Evolutionary conservation across 37 sponge, comb jelly and placozoan species (phyloP).

Genomic region (Agelas oroides): DNA sequence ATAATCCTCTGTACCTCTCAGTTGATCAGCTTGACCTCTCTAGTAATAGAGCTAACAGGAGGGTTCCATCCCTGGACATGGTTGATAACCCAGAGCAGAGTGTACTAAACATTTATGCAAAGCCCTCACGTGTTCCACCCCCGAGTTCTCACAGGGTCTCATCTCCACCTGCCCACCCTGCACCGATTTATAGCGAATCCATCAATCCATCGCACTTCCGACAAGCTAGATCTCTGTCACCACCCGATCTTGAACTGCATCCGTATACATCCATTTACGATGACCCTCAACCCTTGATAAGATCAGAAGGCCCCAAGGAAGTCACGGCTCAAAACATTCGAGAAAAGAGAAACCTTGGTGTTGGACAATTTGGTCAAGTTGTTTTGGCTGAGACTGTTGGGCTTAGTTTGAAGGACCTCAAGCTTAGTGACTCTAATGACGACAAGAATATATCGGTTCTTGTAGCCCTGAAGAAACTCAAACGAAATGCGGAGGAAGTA

Average conservation of each 20-base stretch:
- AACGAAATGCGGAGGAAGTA: constrained; percentile 38
- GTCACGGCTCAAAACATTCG: constrained; percentile 34
- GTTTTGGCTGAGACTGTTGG: constrained; percentile 73
- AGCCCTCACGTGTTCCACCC: constrained; percentile 16
- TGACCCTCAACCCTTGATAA: constrained; percentile 54
- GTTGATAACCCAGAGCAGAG: neutral
- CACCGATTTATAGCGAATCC: constrained; percentile 26
- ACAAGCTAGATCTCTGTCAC: neutral
- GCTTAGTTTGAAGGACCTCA: constrained; percentile 68
- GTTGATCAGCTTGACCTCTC: constrained; percentile 23
- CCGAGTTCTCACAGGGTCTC: constrained; percentile 32
- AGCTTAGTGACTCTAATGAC: constrained; percentile 36
- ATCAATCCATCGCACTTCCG: constrained; percentile 11
- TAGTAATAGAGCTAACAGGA: neutral
- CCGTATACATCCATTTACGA: constrained; percentile 50
- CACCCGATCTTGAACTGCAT: neutral
- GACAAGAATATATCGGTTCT: constrained; percentile 33
- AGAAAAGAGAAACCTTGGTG: constrained; percentile 41
- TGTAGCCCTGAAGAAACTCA: constrained; percentile 85
- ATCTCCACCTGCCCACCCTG: neutral
- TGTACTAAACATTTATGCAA: constrained; percentile 47
- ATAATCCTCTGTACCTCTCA: constrained; percentile 67
- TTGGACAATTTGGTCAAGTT: constrained; percentile 84
- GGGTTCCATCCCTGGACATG: neutral
- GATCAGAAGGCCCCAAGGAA: constrained; percentile 48